phyloP scores from a whole-genome alignment of 2,888 invertebrate genomes.

The Nasonovia ribisnigri region DNA sequence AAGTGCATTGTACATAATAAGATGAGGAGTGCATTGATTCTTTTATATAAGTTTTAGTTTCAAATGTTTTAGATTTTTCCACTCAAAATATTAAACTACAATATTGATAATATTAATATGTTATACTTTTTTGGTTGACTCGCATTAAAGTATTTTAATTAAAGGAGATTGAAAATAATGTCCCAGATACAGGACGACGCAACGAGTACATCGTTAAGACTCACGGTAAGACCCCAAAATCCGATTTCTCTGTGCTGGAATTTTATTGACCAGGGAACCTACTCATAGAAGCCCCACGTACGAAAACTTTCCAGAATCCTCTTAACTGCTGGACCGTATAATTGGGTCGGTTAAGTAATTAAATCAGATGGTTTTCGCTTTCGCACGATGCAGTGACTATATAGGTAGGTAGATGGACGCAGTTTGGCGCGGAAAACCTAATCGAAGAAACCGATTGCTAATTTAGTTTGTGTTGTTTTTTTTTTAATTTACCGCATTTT shows the following conservation, averaged over 20 bases:
- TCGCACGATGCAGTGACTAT: neutral
- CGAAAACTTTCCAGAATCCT: conserved; percentile 34
- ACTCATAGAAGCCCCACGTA: neutral
- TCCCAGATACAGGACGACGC: neutral
- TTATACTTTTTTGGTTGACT: neutral
- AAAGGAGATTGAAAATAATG: neutral
- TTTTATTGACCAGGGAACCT: neutral
- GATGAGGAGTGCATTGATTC: neutral
- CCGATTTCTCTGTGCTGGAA: conserved; percentile 12
- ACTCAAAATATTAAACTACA: too few species aligned
- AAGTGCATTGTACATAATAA: neutral
- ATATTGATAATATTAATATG: neutral
- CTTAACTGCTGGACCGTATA: conserved; percentile 31
- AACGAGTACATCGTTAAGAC: neutral
- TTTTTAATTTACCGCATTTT: conserved; percentile 8
- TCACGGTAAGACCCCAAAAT: neutral
- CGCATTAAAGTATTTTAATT: neutral
- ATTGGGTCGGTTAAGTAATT: conserved; percentile 51
- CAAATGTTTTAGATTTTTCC: too few species aligned
- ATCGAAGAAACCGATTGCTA: conserved; percentile 26
- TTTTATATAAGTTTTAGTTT: neutral
- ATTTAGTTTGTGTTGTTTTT: conserved; percentile 14
- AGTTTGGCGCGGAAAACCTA: neutral
- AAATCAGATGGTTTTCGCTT: conserved; percentile 55
- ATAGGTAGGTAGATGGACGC: neutral